A percentile compares a stretch with the other conserved stretches of the same genome.
Evolutionary conservation across 2,797 vertebrate species (phyloP).

Genomic region (Vireo griseus): DNA sequence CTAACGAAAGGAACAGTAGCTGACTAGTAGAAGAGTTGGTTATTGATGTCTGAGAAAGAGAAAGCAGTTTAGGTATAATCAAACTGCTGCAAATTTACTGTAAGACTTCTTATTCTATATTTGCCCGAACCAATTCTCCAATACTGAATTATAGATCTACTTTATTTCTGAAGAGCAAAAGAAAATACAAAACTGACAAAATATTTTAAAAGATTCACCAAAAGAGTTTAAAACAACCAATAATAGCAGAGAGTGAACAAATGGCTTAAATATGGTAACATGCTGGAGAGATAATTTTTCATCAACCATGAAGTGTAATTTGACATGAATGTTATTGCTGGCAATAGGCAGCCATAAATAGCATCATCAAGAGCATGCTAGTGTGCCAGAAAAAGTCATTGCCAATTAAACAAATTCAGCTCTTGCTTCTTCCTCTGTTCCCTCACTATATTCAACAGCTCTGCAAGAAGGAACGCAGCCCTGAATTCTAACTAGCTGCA

Average conservation of each 20-base stretch:
- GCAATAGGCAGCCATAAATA: neutral
- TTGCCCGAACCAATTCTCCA: conserved; percentile 55
- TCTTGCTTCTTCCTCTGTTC: neutral
- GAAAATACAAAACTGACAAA: neutral
- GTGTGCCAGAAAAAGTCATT: conserved; percentile 13
- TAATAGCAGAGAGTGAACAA: neutral
- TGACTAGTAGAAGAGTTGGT: neutral
- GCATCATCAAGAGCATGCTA: neutral
- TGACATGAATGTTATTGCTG: conserved; percentile 63
- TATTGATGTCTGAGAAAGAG: neutral
- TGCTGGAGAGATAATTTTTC: conserved; percentile 55
- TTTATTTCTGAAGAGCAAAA: neutral
- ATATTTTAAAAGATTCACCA: neutral
- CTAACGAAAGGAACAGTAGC: neutral
- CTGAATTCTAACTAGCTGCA: neutral
- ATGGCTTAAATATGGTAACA: conserved; percentile 12
- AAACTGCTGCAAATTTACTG: conserved; percentile 32
- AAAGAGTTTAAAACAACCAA: conserved; percentile 21
- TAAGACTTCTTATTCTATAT: conserved; percentile 10
- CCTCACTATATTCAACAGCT: neutral
- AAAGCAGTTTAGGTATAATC: neutral
- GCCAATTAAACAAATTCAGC: neutral
- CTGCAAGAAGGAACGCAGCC: neutral
- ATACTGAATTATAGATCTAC: conserved; percentile 19
- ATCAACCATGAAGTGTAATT: conserved; percentile 30